Percentiles rank a stretch among this genome's conserved stretches.
phyloP scores from a whole-genome alignment of 2,888 invertebrate species.

The Camptogramma bilineatum region DNA sequence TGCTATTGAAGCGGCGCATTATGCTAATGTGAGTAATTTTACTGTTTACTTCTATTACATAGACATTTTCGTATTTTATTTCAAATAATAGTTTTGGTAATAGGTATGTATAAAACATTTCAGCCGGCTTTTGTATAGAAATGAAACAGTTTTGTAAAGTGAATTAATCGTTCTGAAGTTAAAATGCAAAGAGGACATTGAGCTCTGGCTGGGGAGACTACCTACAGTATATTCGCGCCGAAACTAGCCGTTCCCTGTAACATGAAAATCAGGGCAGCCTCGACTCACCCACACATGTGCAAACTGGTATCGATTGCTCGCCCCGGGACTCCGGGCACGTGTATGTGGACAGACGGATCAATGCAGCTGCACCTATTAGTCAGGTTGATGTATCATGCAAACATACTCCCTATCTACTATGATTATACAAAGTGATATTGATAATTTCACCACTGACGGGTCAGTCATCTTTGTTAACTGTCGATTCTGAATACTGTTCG shows the following conservation, averaged over 20 bases:
- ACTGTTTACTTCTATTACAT: constrained; percentile 28
- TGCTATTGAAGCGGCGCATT: constrained; percentile 42
- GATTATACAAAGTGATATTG: constrained; percentile 34
- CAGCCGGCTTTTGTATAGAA: not conserved
- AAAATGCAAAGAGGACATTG: constrained; percentile 15
- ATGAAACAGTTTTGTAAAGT: not conserved
- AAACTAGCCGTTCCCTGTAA: constrained; percentile 33
- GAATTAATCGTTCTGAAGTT: constrained; percentile 1
- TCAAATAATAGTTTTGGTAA: not conserved
- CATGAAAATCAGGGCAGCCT: constrained; percentile 44
- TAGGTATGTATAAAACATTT: constrained; percentile 4
- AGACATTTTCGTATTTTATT: constrained; percentile 11
- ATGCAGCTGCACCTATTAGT: constrained; percentile 46
- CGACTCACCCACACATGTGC: constrained; percentile 39
- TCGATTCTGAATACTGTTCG: not conserved
- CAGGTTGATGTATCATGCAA: constrained; percentile 41
- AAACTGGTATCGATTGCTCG: constrained; percentile 37
- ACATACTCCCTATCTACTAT: constrained; percentile 29
- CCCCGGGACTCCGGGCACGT: constrained; percentile 34
- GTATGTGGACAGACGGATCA: constrained; percentile 43
- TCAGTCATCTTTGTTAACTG: constrained; percentile 17
- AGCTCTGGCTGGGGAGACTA: constrained; percentile 20
- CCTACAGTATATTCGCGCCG: constrained; percentile 25
- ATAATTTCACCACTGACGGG: constrained; percentile 11
- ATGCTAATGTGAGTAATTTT: constrained; percentile 41